These are phyloP conservation scores for Bombus terrestris DNA, from an alignment of 1,140 invertebrate species.

Conservation along the genomic window DNA sequence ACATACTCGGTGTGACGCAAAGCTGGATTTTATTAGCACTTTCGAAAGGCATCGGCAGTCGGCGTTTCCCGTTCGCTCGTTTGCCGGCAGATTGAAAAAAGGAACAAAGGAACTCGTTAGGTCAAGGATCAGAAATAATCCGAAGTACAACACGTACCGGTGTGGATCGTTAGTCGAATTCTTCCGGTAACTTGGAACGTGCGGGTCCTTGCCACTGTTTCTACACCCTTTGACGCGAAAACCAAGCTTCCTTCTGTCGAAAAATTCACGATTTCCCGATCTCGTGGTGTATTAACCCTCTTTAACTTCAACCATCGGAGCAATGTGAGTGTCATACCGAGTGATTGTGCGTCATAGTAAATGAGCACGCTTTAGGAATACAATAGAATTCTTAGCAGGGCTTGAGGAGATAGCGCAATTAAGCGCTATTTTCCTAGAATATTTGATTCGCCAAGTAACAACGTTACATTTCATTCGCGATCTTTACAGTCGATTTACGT, in stretches of 20 bases:
- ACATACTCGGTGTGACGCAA: conserved; percentile 2
- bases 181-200: not conserved
- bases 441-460: no score
- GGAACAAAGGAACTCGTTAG: conserved; percentile 23
- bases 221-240: not conserved
- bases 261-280: no score
- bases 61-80: not conserved
- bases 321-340: no score
- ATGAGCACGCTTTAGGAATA: no score
- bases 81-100: not conserved
- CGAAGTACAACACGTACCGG: not conserved
- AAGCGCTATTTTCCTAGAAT: no score
- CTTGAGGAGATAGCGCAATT: no score
- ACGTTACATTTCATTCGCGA: no score
- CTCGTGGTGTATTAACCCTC: not conserved
- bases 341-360: no score
- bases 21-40: conserved; percentile 5
- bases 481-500: no score
- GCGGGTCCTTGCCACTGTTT: not conserved
- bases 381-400: no score
- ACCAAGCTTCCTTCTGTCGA: not conserved
- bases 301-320: not conserved
- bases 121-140: conserved; percentile 12
- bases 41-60: not conserved
- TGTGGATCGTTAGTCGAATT: not conserved